phyloP scores from a whole-genome alignment of 2,797 vertebrate species.

The Pseudomugil gertrudae region DNA sequence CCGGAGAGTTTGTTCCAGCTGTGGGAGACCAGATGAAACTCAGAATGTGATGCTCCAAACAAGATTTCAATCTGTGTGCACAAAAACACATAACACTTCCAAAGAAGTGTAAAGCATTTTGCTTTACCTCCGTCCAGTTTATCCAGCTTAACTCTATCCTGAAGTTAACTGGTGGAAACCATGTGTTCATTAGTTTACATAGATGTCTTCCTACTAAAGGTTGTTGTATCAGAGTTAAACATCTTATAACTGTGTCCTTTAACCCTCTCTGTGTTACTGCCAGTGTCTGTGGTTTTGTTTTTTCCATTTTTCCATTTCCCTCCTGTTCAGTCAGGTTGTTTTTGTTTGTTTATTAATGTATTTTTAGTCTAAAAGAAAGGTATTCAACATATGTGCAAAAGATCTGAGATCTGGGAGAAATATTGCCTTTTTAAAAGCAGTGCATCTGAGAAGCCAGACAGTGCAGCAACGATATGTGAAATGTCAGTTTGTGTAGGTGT shows the following conservation, averaged over 20 bases:
- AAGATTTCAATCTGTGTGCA: slow-evolving; percentile 2
- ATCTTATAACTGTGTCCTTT: slow-evolving; percentile 19
- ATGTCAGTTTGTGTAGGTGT: slow-evolving; percentile 73
- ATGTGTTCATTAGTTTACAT: slow-evolving; percentile 14
- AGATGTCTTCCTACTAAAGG: slow-evolving; percentile 9
- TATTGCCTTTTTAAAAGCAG: slow-evolving; percentile 45
- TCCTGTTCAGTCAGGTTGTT: slow-evolving; percentile 35
- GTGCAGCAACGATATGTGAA: slow-evolving; percentile 63
- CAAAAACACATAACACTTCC: not conserved
- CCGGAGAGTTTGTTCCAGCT: slow-evolving; percentile 31
- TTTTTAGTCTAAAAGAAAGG: slow-evolving; percentile 31
- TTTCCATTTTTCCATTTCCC: slow-evolving; percentile 31
- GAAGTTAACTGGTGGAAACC: not conserved
- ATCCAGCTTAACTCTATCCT: not conserved
- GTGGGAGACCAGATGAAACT: slow-evolving; percentile 9
- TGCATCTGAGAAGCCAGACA: slow-evolving; percentile 62
- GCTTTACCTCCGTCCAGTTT: not conserved
- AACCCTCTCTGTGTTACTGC: slow-evolving; percentile 5
- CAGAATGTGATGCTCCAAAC: not conserved
- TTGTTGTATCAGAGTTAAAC: slow-evolving; percentile 2
- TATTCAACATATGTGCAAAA: slow-evolving; percentile 61
- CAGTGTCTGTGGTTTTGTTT: slow-evolving; percentile 42
- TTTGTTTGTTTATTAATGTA: not conserved
- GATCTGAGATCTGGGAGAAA: slow-evolving; percentile 48
- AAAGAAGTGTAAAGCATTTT: not conserved